These are phyloP conservation scores for Phoeniculus purpureus DNA, from an alignment of 2,797 vertebrate species.

Conservation along the genomic window DNA sequence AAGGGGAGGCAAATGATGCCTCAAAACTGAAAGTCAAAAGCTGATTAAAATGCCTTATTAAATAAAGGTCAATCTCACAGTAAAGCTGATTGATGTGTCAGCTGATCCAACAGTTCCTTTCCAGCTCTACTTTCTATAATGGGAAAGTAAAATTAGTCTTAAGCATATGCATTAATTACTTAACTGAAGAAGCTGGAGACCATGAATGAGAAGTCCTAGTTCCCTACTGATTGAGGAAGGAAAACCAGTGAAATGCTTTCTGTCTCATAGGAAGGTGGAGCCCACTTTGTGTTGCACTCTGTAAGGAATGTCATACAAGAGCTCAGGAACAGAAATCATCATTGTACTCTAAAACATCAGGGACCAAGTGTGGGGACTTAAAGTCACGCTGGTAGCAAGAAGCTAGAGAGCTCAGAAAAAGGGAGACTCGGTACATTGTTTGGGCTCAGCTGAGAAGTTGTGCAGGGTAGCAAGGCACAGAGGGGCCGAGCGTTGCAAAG, in stretches of 20 bases:
- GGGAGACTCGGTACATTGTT: not conserved
- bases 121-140: slow-evolving; percentile 47
- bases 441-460: not conserved
- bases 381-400: not conserved
- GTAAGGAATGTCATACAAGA: not conserved
- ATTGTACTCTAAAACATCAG: not conserved
- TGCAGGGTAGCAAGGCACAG: not conserved
- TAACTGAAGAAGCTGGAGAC: slow-evolving; percentile 9
- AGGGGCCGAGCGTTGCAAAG: not conserved
- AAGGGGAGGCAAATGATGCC: slow-evolving; percentile 34
- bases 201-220: not conserved
- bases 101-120: slow-evolving; percentile 46
- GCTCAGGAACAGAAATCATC: not conserved
- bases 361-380: not conserved
- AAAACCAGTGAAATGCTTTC: not conserved
- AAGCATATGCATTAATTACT: slow-evolving; percentile 56
- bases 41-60: slow-evolving; percentile 65
- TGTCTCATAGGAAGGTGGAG: not conserved
- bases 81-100: slow-evolving; percentile 56
- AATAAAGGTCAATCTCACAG: slow-evolving; percentile 53
- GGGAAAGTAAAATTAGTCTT: slow-evolving; percentile 57
- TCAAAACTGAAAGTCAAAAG: slow-evolving; percentile 21
- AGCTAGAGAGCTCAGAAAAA: not conserved
- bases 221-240: slow-evolving; percentile 30
- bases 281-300: not conserved